Evolutionary conservation across 2,113 vertebrate species (phyloP).

Genomic region (Peromyscus californicus): DNA sequence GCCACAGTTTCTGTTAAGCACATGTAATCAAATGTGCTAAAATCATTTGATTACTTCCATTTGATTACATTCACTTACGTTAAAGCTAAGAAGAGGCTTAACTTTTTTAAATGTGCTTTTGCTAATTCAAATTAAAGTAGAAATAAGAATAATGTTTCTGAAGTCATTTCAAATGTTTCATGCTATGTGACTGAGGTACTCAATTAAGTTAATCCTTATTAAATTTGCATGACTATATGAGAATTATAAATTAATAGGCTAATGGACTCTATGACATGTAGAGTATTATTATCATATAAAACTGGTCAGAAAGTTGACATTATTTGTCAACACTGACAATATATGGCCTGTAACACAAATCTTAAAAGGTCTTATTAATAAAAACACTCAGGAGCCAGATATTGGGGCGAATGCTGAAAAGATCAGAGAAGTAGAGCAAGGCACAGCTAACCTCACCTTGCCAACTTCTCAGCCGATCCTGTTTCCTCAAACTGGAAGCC

Average conservation of each 20-base stretch:
- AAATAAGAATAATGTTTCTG: conserved; percentile 56
- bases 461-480: too few species aligned
- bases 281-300: background rate
- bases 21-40: conserved; percentile 59
- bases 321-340: background rate
- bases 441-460: too few species aligned
- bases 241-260: conserved; percentile 44
- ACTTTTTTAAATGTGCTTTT: conserved; percentile 61
- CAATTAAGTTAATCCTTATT: conserved; percentile 48
- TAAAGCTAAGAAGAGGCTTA: conserved; percentile 72
- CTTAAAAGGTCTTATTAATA: too few species aligned
- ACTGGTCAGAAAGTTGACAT: background rate
- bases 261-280: background rate
- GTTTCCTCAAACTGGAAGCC: too few species aligned
- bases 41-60: conserved; percentile 66
- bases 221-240: conserved; percentile 50
- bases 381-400: too few species aligned
- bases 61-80: conserved; percentile 63
- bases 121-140: conserved; percentile 66
- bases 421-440: too few species aligned
- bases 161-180: conserved; percentile 56
- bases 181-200: conserved; percentile 1
- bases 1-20: conserved; percentile 74
- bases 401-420: too few species aligned
- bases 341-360: too few species aligned